Conservation (phyloP, 1,140 invertebrate genomes). For the Hylyphantes graminicola region DNA sequence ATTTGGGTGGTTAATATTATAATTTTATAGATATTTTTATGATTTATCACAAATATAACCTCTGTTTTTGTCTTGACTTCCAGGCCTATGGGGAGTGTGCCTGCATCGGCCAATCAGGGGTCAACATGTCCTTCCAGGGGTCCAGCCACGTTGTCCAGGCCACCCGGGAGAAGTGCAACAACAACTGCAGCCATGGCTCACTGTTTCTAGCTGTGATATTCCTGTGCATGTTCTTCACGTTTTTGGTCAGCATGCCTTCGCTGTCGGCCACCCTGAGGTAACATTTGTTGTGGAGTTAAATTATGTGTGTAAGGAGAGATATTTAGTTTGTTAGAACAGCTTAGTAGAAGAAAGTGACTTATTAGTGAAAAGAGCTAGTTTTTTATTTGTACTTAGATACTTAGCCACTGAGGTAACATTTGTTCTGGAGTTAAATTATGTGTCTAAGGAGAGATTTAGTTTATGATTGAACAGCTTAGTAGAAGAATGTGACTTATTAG, state of each 20-base stretch:
- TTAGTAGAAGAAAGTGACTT: no score
- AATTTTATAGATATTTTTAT: not conserved
- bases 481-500: no score
- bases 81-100: slow-evolving; percentile 62
- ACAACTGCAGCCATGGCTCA: slow-evolving; percentile 75
- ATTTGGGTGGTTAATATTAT: no score
- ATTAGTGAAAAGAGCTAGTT: no score
- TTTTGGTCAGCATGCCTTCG: slow-evolving; percentile 81
- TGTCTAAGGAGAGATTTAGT: no score
- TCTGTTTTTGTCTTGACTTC: slow-evolving; percentile 1
- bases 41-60: not conserved
- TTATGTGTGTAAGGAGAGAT: no score
- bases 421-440: no score
- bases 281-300: no score
- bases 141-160: slow-evolving; percentile 67
- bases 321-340: no score
- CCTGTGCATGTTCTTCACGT: slow-evolving; percentile 80
- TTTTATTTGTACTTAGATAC: no score
- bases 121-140: slow-evolving; percentile 35
- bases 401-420: no score
- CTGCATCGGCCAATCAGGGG: slow-evolving; percentile 25
- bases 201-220: slow-evolving; percentile 78
- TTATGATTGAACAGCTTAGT: no score
- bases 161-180: slow-evolving; percentile 75
- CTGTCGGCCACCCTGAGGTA: slow-evolving; percentile 80